Evolutionary conservation across 1,140 invertebrate genomes (phyloP).

Genomic region (Solen grandis): DNA sequence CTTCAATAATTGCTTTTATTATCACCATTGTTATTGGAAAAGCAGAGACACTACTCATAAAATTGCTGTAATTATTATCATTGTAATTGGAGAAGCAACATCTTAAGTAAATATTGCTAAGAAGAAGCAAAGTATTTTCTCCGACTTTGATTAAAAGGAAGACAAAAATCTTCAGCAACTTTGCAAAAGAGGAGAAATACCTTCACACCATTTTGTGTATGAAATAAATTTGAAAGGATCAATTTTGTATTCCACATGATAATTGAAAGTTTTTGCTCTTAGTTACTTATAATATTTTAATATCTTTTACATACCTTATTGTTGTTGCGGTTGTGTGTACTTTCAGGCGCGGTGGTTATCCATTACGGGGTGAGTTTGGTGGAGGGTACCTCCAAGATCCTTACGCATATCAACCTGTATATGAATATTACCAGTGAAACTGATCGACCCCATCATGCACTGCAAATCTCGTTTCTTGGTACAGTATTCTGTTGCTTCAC

Average conservation of each 20-base stretch:
- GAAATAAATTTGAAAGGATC: not conserved
- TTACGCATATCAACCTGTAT: constrained; percentile 26
- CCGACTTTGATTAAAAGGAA: no score
- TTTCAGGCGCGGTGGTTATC: constrained; percentile 44
- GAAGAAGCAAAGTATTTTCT: no score
- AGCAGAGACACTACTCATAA: no score
- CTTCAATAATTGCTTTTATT: no score
- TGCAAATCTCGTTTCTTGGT: constrained; percentile 28
- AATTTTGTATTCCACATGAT: not conserved
- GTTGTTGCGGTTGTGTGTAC: not conserved
- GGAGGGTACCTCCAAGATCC: constrained; percentile 16
- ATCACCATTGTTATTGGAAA: no score
- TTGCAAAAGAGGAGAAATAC: not conserved
- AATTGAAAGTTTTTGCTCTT: not conserved
- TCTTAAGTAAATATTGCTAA: no score
- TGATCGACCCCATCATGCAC: constrained; percentile 39
- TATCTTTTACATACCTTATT: not conserved
- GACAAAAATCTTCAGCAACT: not conserved
- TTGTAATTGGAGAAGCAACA: no score
- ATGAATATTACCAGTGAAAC: constrained; percentile 55
- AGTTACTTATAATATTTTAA: not conserved
- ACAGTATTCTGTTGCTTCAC: constrained; percentile 30
- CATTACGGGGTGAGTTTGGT: constrained; percentile 40
- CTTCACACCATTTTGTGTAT: not conserved
- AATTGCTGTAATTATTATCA: no score